These are phyloP conservation scores for Castor canadensis DNA, from an alignment of 2,113 vertebrate species.

Conservation along the genomic window DNA sequence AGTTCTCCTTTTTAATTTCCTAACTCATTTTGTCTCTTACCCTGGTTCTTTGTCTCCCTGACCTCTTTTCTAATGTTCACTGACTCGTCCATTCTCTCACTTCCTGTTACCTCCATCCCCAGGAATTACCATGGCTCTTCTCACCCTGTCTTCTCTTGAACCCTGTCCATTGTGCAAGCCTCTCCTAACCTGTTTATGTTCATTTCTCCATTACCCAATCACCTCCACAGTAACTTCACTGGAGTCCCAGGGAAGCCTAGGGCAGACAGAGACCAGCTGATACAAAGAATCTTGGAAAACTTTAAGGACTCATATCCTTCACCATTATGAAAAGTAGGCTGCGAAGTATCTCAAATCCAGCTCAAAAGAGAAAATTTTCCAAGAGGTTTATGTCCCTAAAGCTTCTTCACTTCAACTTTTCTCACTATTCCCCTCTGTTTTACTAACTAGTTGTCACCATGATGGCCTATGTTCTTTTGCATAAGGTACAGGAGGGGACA, in stretches of 20 bases:
- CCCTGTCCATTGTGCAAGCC: background rate
- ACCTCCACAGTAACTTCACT: background rate
- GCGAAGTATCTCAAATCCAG: background rate
- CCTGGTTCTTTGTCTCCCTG: background rate
- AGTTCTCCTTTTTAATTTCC: background rate
- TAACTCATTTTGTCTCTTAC: background rate
- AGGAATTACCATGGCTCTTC: background rate
- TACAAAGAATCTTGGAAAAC: background rate
- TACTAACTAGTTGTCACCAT: background rate
- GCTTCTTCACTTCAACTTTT: background rate
- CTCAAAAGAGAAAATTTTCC: background rate
- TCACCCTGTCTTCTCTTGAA: background rate
- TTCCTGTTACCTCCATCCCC: background rate
- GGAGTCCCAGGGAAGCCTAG: background rate
- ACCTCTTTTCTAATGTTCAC: background rate
- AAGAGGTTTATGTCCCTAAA: background rate
- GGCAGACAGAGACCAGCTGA: background rate
- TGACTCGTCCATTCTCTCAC: background rate
- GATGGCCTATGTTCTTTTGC: too few relatives aligned
- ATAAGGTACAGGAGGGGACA: background rate
- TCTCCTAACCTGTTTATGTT: background rate
- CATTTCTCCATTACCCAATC: background rate
- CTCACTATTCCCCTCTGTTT: background rate
- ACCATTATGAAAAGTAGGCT: background rate
- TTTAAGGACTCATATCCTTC: background rate